These are phyloP conservation scores for Odontothrips loti DNA, from an alignment of 2,888 invertebrate genomes.

Conservation along the genomic window DNA sequence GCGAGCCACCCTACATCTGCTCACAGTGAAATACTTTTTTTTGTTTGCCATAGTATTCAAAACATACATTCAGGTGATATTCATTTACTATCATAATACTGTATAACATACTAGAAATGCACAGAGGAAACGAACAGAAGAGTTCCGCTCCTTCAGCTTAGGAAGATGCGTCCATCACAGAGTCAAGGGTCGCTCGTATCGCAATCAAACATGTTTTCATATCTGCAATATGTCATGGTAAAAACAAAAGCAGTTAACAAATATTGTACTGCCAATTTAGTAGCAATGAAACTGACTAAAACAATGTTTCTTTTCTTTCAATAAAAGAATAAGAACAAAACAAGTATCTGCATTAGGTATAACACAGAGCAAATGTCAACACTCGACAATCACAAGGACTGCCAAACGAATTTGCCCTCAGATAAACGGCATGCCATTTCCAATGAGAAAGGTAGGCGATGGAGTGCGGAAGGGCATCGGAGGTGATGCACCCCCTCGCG, in stretches of 20 bases:
- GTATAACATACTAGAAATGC: slow-evolving; percentile 89
- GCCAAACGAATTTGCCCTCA: slow-evolving; percentile 37
- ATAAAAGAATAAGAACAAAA: slow-evolving; percentile 23
- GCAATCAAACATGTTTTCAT: slow-evolving; percentile 28
- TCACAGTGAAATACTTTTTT: neutral
- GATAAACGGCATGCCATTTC: slow-evolving; percentile 37
- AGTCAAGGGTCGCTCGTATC: slow-evolving; percentile 32
- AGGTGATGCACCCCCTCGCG: slow-evolving; percentile 32
- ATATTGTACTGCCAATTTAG: slow-evolving; percentile 12
- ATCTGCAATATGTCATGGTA: slow-evolving; percentile 26
- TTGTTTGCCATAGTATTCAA: slow-evolving; percentile 23
- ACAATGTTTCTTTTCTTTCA: slow-evolving; percentile 21
- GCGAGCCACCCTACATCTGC: neutral
- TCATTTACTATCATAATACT: slow-evolving; percentile 70
- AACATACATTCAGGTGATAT: slow-evolving; percentile 28
- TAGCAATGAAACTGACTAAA: slow-evolving; percentile 26
- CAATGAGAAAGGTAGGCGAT: slow-evolving; percentile 42
- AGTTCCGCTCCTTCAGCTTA: slow-evolving; percentile 49
- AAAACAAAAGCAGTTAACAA: slow-evolving; percentile 25
- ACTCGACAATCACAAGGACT: slow-evolving; percentile 43
- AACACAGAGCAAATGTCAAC: slow-evolving; percentile 38
- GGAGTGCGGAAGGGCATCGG: slow-evolving; percentile 32
- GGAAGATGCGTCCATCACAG: slow-evolving; percentile 32
- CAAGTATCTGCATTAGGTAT: slow-evolving; percentile 24
- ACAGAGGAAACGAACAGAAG: slow-evolving; percentile 87